Evolutionary conservation across 2,888 invertebrate species (phyloP), one percentile per base, ranked within the genome.

Genomic region (Lithophane leautieri): DNA sequence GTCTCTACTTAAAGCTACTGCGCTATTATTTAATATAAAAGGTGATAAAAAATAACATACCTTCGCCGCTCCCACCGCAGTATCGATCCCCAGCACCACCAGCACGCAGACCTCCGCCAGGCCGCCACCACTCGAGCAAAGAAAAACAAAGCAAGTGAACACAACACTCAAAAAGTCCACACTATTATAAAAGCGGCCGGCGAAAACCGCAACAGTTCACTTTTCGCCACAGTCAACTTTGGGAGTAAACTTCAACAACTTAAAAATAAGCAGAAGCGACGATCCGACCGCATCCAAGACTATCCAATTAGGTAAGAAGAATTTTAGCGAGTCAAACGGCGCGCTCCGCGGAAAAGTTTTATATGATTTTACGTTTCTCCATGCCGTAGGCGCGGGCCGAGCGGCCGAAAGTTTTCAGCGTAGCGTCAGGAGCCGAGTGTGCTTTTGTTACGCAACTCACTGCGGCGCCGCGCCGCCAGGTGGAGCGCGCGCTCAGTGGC

Each of bases 391-490:
- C 93, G 93, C 93, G 93, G 90, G 91, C 92, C 92, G 92, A 91
- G 93, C 92, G 92, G 92, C 94, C 92, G 94, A 95, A 94, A 96
- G 94, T 95, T 95, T 94, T 93, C 94, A 90, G 93, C 92, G 94
- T 91, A 93, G 91, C 93, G 95, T 92, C 93, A 90, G 92, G 90
- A 93, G 93, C 91, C 94, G 94, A 95, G 93, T 95, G 95, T 94
- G 95, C 93, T 95, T 93, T 94, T 94, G 96, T 96, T 96, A 96
- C 96, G 96, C 96, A 96, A 96, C 90, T 94, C 93, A 94, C 94
- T 96, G 96, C 96, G 94, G 91, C 91, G 94, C 91, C 89, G 92
- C 90, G 92, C 96, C 96, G 93, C 96, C 93, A 96, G 96, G 95
- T 96, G 96, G 96, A 95, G 94, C 94, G 94, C 93, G 93, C 89